Percentiles rank a stretch among this genome's conserved stretches.
phyloP scores from a whole-genome alignment of 2,888 invertebrate genomes.

The Ormia ochracea region DNA sequence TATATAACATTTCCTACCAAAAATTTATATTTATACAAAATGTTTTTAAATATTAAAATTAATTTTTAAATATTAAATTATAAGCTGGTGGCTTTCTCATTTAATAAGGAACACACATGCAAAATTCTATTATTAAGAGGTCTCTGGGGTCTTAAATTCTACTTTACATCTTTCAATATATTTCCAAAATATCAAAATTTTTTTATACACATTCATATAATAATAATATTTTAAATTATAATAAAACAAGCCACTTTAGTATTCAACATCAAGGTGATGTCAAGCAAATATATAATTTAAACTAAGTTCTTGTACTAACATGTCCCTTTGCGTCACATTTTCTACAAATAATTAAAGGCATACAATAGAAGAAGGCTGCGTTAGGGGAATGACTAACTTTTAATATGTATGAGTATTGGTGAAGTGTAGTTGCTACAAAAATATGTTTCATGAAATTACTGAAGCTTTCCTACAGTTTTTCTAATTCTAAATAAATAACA shows the following conservation, averaged over 20 bases:
- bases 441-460: background rate
- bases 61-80: too few relatives aligned
- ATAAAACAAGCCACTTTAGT: background rate
- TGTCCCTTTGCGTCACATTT: background rate
- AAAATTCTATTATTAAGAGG: too few relatives aligned
- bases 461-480: background rate
- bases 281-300: background rate
- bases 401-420: too few relatives aligned
- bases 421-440: background rate
- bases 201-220: background rate
- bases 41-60: too few relatives aligned
- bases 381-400: too few relatives aligned
- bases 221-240: background rate
- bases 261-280: constrained; percentile 3
- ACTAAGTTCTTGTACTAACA: background rate
- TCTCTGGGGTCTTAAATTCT: too few relatives aligned
- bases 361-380: background rate
- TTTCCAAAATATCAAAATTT: too few relatives aligned
- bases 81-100: too few relatives aligned
- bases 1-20: too few relatives aligned
- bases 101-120: too few relatives aligned
- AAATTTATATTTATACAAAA: too few relatives aligned
- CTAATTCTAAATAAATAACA: constrained; percentile 28
- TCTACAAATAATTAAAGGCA: background rate
- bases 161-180: too few relatives aligned